Base-by-base conservation (phyloP, 1,140 invertebrate genomes). In the Formica selysi region DNA sequence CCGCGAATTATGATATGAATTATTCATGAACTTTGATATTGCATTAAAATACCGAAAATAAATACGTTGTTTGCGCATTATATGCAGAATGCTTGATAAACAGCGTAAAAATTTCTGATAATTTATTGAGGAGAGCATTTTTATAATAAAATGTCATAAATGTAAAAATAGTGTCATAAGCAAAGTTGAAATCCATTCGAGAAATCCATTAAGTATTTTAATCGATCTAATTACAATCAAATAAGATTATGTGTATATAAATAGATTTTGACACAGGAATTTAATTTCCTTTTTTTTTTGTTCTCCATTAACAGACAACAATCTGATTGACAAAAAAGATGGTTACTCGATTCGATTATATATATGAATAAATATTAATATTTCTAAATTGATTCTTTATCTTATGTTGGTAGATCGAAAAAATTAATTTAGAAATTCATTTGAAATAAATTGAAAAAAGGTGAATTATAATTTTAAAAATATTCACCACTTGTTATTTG, bases 21-120 rank as follows among this genome's bases (percentile, higher is more conserved):
- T 51, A 51, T 51, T 51, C 48, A 19, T 57, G 57, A 80, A 80
- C 48, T 71, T 80, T 80, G 48, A 13, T 3, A 26, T 68, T 68
- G 38, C 57, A 59, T 80, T 80, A 70, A 80, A 70, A 70, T 48
- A 62, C 44, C 44, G 7, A 29, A 70, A 70, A 80, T 29, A 32
- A 36, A 36, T 19, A 7, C 7, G 11, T 26, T 38, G 29, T 79
- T 79, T 16, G 16, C 61, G 11, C 64, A 26, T 29, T 51, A 11
- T 67, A 11, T 44, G 65, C 22, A 32, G 22, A 22, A 16, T 51
- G 16, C 54, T 41, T 8, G 13, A n/a, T 57, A 29, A 29, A 13
- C 13, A 38, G 16, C n/a, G 36, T n/a, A n/a, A 71, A 70, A 38
- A 11, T 59, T 41, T 80, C n/a, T 13, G 48, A 71, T 11, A 70